Percentiles rank a stretch among this genome's conserved stretches.
Evolutionary conservation across 35 echinoderm and acorn worm species (phyloP).

Genomic region (Ophiothrix spiculata): DNA sequence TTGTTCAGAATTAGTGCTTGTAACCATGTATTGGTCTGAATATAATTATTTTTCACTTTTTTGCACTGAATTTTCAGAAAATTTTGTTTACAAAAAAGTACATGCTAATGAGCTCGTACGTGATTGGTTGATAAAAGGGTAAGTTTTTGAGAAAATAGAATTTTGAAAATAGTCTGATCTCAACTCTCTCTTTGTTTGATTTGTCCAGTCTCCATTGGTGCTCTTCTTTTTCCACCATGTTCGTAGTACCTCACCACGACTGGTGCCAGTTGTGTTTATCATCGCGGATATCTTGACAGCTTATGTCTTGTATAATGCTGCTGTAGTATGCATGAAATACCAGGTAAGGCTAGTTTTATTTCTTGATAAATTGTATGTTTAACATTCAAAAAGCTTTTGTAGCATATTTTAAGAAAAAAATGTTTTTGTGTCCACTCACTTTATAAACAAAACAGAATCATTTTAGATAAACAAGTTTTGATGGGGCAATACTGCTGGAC

Average conservation of each 20-base stretch:
- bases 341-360: constrained; percentile 59
- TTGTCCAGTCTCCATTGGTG: constrained; percentile 74
- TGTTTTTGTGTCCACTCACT: too few relatives aligned
- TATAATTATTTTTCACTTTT: too few relatives aligned
- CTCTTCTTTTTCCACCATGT: constrained; percentile 66
- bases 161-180: background rate
- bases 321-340: constrained; percentile 48
- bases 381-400: constrained; percentile 42
- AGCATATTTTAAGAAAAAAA: too few relatives aligned
- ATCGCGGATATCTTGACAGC: constrained; percentile 68
- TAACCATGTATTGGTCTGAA: too few relatives aligned
- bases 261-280: constrained; percentile 68
- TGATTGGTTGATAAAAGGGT: too few relatives aligned
- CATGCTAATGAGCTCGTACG: too few relatives aligned
- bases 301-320: constrained; percentile 45
- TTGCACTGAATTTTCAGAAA: too few relatives aligned
- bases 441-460: too few relatives aligned
- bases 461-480: constrained; percentile 32
- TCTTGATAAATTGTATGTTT: constrained; percentile 57
- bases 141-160: too few relatives aligned
- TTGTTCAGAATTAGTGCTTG: too few relatives aligned
- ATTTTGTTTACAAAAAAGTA: too few relatives aligned
- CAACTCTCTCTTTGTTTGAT: background rate
- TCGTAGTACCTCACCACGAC: constrained; percentile 17
- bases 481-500: constrained; percentile 59